These are phyloP conservation scores for Tangara arthus DNA, from an alignment of 2,797 vertebrate species.

Conservation along the genomic window DNA sequence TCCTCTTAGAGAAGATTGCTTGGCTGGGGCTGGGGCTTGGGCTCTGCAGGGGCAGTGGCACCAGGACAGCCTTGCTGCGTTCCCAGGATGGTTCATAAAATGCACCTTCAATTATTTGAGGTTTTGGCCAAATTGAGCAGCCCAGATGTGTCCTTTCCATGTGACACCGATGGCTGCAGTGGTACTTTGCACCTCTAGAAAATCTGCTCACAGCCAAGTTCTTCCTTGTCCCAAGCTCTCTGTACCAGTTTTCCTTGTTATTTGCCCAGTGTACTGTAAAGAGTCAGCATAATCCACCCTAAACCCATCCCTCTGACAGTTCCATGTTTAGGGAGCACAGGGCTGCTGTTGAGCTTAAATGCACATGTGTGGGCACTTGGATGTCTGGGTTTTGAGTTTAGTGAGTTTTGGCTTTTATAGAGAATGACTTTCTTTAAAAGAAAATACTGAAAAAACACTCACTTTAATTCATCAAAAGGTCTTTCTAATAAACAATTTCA, in stretches of 20 bases:
- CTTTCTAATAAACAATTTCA: not conserved
- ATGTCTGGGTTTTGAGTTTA: not conserved
- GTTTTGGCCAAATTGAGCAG: not conserved
- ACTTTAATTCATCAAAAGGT: not conserved
- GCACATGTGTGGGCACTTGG: not conserved
- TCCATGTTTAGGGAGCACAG: not conserved
- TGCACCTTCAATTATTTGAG: not conserved
- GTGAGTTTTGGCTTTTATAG: not conserved
- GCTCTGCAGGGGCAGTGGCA: not conserved
- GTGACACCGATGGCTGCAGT: accelerated
- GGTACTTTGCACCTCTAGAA: accelerated
- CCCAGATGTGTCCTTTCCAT: not conserved
- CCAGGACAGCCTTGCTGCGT: not conserved
- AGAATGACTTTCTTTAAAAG: not conserved
- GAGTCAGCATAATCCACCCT: not conserved
- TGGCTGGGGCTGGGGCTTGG: not conserved
- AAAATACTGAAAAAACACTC: not conserved
- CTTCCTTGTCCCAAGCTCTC: not conserved
- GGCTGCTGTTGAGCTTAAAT: not conserved
- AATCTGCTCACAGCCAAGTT: not conserved
- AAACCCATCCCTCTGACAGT: not conserved
- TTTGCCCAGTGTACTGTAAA: not conserved
- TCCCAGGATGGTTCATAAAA: not conserved
- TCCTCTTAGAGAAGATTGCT: constrained; percentile 22
- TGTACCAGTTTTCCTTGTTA: not conserved